A percentile compares a stretch with the other conserved stretches of the same genome.
phyloP scores from a whole-genome alignment of 2,797 vertebrate species.

The Danionella dracula region DNA sequence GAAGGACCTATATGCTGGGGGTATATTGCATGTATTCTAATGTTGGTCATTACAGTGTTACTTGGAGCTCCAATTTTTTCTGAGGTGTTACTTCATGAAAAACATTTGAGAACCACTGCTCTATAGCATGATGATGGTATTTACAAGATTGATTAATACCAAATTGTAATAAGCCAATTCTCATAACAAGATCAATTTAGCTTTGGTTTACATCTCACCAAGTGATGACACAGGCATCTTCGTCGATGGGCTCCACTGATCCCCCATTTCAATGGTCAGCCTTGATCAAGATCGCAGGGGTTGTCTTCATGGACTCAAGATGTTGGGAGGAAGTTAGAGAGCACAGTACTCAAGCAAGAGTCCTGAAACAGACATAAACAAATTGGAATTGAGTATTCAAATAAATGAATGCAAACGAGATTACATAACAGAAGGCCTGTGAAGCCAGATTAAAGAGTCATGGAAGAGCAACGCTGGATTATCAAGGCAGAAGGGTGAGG shows the following conservation, averaged over 20 bases:
- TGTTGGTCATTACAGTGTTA: too few species aligned
- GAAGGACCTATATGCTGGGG: too few species aligned
- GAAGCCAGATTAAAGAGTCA: constrained; percentile 60
- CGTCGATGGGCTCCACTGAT: constrained; percentile 73
- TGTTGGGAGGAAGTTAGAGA: constrained; percentile 53
- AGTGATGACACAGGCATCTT: constrained; percentile 67
- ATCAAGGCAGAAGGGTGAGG: constrained; percentile 42
- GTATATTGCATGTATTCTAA: too few species aligned
- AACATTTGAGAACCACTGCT: too few species aligned
- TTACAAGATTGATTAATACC: too few species aligned
- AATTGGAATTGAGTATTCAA: constrained; percentile 36
- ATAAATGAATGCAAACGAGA: constrained; percentile 44
- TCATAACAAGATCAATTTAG: not conserved
- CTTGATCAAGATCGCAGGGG: constrained; percentile 55
- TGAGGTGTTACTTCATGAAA: too few species aligned
- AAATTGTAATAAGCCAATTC: not conserved
- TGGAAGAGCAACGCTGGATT: constrained; percentile 61
- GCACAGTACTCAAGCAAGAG: not conserved
- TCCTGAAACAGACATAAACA: constrained; percentile 64
- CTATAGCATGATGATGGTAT: too few species aligned
- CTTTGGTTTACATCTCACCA: not conserved
- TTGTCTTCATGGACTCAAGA: constrained; percentile 58
- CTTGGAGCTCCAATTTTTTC: too few species aligned
- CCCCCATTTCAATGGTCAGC: constrained; percentile 82
- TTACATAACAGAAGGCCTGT: constrained; percentile 28